Evolutionary conservation across 2,113 vertebrate genomes (phyloP).

Genomic region (Nerophis ophidion): DNA sequence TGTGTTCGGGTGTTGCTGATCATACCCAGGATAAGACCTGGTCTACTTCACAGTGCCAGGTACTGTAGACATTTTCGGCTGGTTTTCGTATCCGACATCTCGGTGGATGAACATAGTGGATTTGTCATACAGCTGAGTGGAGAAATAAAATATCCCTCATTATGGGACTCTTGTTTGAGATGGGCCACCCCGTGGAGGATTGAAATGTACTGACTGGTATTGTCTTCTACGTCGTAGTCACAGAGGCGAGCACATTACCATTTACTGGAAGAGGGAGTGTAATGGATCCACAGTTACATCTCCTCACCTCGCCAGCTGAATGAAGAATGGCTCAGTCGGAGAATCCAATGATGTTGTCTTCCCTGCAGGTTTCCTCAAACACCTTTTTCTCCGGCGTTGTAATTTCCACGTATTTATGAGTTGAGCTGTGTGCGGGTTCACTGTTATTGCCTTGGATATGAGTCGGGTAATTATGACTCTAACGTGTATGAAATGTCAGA

Average conservation of each 20-base stretch:
- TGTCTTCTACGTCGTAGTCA: slow-evolving; percentile 30
- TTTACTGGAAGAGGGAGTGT: slow-evolving; percentile 49
- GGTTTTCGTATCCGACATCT: not conserved
- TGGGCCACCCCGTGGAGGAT: slow-evolving; percentile 24
- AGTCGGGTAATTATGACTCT: not conserved
- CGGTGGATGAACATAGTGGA: slow-evolving; percentile 9
- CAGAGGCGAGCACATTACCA: slow-evolving; percentile 40
- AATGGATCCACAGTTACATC: slow-evolving; percentile 45
- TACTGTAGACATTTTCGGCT: not conserved
- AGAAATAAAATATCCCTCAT: slow-evolving; percentile 12
- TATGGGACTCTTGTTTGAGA: slow-evolving; percentile 16
- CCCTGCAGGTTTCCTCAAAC: slow-evolving; percentile 20
- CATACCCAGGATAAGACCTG: too few species aligned
- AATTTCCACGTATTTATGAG: slow-evolving; percentile 5
- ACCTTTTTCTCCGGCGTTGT: slow-evolving; percentile 4
- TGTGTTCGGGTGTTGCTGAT: too few species aligned
- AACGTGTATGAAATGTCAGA: not conserved
- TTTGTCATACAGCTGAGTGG: slow-evolving; percentile 1
- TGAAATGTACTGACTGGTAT: slow-evolving; percentile 34
- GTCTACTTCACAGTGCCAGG: too few species aligned
- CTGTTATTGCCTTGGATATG: slow-evolving; percentile 6
- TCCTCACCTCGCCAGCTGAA: slow-evolving; percentile 37
- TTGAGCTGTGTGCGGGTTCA: slow-evolving; percentile 8
- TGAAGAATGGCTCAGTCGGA: slow-evolving; percentile 31
- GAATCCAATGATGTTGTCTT: slow-evolving; percentile 28